Evolutionary conservation across 2,797 vertebrate genomes (phyloP), one percentile per base, ranked within the genome.

Genomic region (Onychomys leucogaster): DNA sequence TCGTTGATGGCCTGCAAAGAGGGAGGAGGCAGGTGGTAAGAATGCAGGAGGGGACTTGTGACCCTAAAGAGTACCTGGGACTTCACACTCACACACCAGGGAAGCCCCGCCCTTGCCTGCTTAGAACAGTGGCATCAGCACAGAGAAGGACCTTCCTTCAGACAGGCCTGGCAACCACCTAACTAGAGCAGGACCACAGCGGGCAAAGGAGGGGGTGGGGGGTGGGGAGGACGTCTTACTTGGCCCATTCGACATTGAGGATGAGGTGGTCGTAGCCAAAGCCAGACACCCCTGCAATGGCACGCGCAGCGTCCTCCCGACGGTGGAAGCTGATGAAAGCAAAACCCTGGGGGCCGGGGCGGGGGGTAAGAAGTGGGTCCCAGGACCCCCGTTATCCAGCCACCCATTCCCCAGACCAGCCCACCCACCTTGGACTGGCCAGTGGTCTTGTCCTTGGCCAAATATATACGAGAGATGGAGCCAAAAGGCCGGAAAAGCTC

Each of bases 181-280:
- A 34, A 23, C 41, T 2, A 11, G 37, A 19, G 10, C 41, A 49
- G 83, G 19, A 17, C 82, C 41, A 81, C 3, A 63, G 81, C 1
- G 8, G 32, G 21, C 69, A 14, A 16, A 41, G 23, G 59, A 49
- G 43, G 21, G 55, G 16, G 23, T 71, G 67, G 34, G 11, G 49
- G 67, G 34, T 5, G 0, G 25, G 46, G 8, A 46, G 9, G 25
- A n/a, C 16, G 34, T 98, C 99, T 99, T 98, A 99, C 99, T 99
- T 99, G 98, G 99, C 99, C 99, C 99, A 99, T 98, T 99, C 99
- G 87, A 99, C 99, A 0, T 99, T 99, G 97, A 99, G 99, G 98
- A 99, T 99, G 83, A 99, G 99, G 98, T 99, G 99, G 98, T 99
- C 99, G 0, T 99, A 99, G 98, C 99, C 99, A 0, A 99, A 99